These are phyloP conservation scores for Craterocephalus amniculus DNA, from an alignment of 2,797 vertebrate genomes.

Conservation along the genomic window DNA sequence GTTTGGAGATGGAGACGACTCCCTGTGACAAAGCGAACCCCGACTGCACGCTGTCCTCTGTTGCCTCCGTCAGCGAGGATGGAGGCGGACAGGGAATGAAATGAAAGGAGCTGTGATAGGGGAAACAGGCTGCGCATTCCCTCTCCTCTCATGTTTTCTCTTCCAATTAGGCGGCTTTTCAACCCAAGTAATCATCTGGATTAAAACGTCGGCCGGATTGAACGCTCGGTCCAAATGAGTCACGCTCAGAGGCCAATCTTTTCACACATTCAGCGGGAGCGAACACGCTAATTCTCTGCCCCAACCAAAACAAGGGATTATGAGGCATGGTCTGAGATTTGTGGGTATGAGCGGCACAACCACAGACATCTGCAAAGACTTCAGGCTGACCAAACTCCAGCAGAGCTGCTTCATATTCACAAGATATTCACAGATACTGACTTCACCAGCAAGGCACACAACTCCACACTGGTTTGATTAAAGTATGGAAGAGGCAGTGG, in stretches of 20 bases:
- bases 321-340: slow-evolving; percentile 3
- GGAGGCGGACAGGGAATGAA: not conserved
- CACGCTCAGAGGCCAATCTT: not conserved
- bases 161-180: slow-evolving; percentile 24
- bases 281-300: slow-evolving; percentile 21
- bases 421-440: too few relatives aligned
- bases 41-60: slow-evolving; percentile 8
- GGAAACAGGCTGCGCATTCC: too few relatives aligned
- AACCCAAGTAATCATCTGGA: slow-evolving; percentile 33
- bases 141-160: slow-evolving; percentile 1
- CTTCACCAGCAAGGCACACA: too few relatives aligned
- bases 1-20: slow-evolving; percentile 30
- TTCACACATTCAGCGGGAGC: not conserved
- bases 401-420: not conserved
- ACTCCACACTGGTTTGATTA: too few relatives aligned
- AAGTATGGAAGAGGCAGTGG: too few relatives aligned
- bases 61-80: slow-evolving; percentile 12
- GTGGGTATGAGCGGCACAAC: not conserved
- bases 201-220: slow-evolving; percentile 23
- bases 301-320: slow-evolving; percentile 30
- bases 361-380: not conserved
- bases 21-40: slow-evolving; percentile 37
- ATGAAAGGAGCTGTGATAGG: too few relatives aligned
- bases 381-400: not conserved
- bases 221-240: slow-evolving; percentile 8